Conservation (phyloP, 2,888 invertebrate genomes). For the Mythimna albipuncta region DNA sequence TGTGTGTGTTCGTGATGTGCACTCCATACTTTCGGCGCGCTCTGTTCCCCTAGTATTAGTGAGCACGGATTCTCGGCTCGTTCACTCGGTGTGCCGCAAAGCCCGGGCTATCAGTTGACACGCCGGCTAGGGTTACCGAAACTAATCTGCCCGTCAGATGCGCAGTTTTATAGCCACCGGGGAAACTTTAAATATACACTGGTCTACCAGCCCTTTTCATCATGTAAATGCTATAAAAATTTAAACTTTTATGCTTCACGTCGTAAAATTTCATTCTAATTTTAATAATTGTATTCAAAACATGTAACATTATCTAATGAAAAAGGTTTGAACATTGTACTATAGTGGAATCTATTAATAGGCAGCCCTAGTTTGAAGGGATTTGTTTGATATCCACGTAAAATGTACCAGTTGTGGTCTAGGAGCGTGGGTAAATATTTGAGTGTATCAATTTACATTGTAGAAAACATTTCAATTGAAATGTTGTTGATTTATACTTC, state of each 20-base stretch:
- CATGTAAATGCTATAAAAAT: slow-evolving; percentile 70
- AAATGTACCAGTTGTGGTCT: slow-evolving; percentile 63
- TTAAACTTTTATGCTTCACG: slow-evolving; percentile 67
- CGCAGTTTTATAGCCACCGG: slow-evolving; percentile 52
- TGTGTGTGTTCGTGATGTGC: slow-evolving; percentile 67
- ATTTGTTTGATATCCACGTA: slow-evolving; percentile 57
- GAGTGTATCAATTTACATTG: slow-evolving; percentile 66
- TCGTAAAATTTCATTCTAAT: slow-evolving; percentile 77
- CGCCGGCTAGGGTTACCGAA: slow-evolving; percentile 73
- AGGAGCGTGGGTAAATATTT: slow-evolving; percentile 71
- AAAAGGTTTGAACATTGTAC: slow-evolving; percentile 57
- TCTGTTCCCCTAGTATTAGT: slow-evolving; percentile 81
- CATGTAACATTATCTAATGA: slow-evolving; percentile 74
- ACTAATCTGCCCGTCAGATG: slow-evolving; percentile 55
- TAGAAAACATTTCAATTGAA: slow-evolving; percentile 66
- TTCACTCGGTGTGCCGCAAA: slow-evolving; percentile 84
- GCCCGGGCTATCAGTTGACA: slow-evolving; percentile 82
- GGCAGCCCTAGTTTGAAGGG: slow-evolving; percentile 50
- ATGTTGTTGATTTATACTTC: slow-evolving; percentile 61
- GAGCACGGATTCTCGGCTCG: slow-evolving; percentile 83
- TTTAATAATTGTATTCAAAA: slow-evolving; percentile 80
- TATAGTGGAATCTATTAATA: slow-evolving; percentile 24
- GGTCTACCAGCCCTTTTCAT: slow-evolving; percentile 54
- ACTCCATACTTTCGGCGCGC: slow-evolving; percentile 78
- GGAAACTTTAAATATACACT: slow-evolving; percentile 54